These are phyloP conservation scores for Trachemys scripta DNA, from an alignment of 2,113 vertebrate species.

Conservation along the genomic window DNA sequence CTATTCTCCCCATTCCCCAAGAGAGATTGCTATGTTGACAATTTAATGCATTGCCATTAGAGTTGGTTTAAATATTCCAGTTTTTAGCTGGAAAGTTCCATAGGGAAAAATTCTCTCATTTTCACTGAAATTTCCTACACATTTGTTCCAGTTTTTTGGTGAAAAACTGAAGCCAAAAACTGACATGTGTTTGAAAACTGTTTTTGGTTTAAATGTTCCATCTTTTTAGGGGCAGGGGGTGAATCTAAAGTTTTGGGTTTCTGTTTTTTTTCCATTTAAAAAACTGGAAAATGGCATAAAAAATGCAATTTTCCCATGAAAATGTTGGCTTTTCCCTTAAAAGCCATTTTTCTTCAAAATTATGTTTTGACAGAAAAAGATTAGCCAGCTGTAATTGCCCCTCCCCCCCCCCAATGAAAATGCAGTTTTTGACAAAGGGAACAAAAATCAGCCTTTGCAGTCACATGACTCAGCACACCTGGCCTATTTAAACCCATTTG, in stretches of 20 bases:
- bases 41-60: not conserved
- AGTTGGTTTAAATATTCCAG: not conserved
- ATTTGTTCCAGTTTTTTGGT: not conserved
- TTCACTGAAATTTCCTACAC: not conserved
- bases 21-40: not conserved
- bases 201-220: not conserved
- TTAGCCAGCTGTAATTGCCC: too few species aligned
- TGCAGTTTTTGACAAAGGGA: too few species aligned
- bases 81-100: not conserved
- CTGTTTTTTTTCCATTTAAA: not conserved
- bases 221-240: fast-evolving
- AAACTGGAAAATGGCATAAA: not conserved
- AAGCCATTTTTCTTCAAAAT: not conserved
- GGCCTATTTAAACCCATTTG: too few species aligned
- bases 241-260: not conserved
- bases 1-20: not conserved
- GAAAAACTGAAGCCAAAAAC: not conserved
- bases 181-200: not conserved
- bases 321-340: not conserved
- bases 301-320: not conserved
- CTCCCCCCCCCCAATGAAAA: too few species aligned
- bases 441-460: too few species aligned
- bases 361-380: too few species aligned
- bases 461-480: too few species aligned
- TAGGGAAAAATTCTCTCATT: not conserved